Evolutionary conservation across 2,888 invertebrate species (phyloP), one percentile per base, ranked within the genome.

Genomic region (Pseudoips prasinana): DNA sequence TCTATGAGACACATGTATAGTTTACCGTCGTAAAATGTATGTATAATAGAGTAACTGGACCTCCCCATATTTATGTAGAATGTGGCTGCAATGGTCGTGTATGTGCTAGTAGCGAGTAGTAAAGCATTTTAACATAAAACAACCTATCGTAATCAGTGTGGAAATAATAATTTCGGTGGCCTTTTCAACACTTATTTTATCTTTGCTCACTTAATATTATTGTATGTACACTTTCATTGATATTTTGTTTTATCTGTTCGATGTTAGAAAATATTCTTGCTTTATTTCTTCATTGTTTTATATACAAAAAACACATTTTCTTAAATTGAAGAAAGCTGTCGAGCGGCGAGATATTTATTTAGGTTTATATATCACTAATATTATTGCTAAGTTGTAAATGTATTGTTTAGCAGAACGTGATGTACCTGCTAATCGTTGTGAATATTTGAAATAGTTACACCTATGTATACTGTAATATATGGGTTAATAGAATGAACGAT

Each of bases 31-130:
- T n/a, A n/a, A n/a, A n/a, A n/a, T n/a, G n/a, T n/a, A n/a, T n/a
- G n/a, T n/a, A 30, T 10, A 6, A 34, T 25, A 17, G 36, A 39
- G 55, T 56, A 46, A 54, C 58, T 56, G 56, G 58, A 44, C 45
- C 39, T 33, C 25, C 22, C 34, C 25, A 38, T 38, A 30, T 32
- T 32, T 33, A 44, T 46, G 54, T 68, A 67, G 63, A 50, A 51
- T 52, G 57, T 29, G 42, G 48, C 32, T 46, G 46, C 64, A 43
- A 49, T 56, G 39, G 50, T 44, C 32, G 60, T 48, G 60, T 60
- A 57, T 49, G 62, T 72, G 63, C 53, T 50, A 45, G 55, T 72
- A 70, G 71, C 22, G 44, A 25, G 58, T 70, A 71, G 64, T 50
- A 30, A 44, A 44, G 36, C 43, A 58, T 46, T 46, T 51, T 42